phyloP scores from a whole-genome alignment of 1,140 invertebrate genomes.

The Ceratosolen fusciceps region DNA sequence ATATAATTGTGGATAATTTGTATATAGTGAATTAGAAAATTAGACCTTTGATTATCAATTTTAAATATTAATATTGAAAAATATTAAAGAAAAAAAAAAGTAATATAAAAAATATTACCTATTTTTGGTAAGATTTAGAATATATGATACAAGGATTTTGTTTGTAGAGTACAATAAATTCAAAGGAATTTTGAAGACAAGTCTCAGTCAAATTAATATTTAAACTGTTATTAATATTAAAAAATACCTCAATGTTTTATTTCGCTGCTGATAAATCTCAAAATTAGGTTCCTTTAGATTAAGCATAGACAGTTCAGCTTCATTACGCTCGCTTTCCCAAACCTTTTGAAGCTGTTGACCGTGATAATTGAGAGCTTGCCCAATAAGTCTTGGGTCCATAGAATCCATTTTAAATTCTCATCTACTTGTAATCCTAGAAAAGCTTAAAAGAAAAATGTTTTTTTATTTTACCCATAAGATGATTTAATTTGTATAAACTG shows the following conservation, averaged over 20 bases:
- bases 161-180: too few species aligned
- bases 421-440: slow-evolving; percentile 55
- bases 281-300: slow-evolving; percentile 80
- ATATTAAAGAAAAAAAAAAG: too few species aligned
- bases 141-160: too few species aligned
- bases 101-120: too few species aligned
- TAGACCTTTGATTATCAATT: neutral
- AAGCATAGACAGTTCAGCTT: slow-evolving; percentile 78
- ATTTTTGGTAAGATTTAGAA: too few species aligned
- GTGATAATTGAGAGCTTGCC: slow-evolving; percentile 84
- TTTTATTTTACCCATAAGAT: slow-evolving; percentile 21
- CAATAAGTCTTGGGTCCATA: slow-evolving; percentile 79
- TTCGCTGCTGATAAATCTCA: slow-evolving; percentile 82
- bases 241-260: slow-evolving; percentile 75
- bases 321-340: slow-evolving; percentile 85
- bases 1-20: neutral
- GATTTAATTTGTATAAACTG: too few species aligned
- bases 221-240: too few species aligned
- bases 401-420: slow-evolving; percentile 61
- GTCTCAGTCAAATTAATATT: too few species aligned
- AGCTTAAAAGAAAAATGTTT: slow-evolving; percentile 65
- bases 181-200: too few species aligned
- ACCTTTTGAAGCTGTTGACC: slow-evolving; percentile 88
- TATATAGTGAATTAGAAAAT: neutral
- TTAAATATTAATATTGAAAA: neutral